Percentiles rank a stretch among this genome's conserved stretches.
Conservation (phyloP, 2,113 vertebrate species). For the Oostethus manadensis region DNA sequence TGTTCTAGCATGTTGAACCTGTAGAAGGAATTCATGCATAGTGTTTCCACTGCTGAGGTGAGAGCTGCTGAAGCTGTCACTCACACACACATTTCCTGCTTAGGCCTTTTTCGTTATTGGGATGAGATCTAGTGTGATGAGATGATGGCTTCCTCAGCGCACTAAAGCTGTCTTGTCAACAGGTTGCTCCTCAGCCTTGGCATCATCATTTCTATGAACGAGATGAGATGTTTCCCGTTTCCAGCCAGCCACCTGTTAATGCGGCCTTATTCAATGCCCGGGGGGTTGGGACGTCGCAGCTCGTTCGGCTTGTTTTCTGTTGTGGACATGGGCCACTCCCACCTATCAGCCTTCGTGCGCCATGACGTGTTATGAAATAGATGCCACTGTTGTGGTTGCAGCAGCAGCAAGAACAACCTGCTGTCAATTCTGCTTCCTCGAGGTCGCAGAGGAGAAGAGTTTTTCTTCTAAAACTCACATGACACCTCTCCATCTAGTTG, state of each 20-base stretch:
- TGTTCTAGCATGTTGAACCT: slow-evolving; percentile 24
- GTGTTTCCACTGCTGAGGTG: slow-evolving; percentile 18
- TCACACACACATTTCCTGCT: slow-evolving; percentile 16
- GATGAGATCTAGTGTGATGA: slow-evolving; percentile 20
- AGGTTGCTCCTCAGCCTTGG: slow-evolving; percentile 27
- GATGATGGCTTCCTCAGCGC: slow-evolving; percentile 17
- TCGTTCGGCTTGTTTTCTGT: slow-evolving; percentile 36
- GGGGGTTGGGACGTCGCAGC: slow-evolving; percentile 21
- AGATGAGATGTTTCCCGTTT: slow-evolving; percentile 17
- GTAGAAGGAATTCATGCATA: slow-evolving; percentile 10
- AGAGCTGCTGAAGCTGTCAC: slow-evolving; percentile 13
- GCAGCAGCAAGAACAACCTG: slow-evolving; percentile 30
- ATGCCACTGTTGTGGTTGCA: slow-evolving; percentile 17
- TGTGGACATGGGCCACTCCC: slow-evolving; percentile 10
- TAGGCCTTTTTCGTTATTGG: not conserved
- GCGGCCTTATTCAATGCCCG: slow-evolving; percentile 5
- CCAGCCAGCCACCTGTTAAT: slow-evolving; percentile 16
- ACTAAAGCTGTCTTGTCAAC: slow-evolving; percentile 22
- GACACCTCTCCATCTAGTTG: too few relatives aligned
- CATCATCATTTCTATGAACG: slow-evolving; percentile 19
- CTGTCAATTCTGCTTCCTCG: slow-evolving; percentile 28
- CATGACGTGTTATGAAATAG: slow-evolving; percentile 35
- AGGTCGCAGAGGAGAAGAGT: slow-evolving; percentile 13
- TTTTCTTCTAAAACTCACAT: not conserved
- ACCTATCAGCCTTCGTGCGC: slow-evolving; percentile 13